A percentile compares a stretch with the other conserved stretches of the same genome.
Conservation (phyloP, 2,797 vertebrate species). For the Siniperca obscura region DNA sequence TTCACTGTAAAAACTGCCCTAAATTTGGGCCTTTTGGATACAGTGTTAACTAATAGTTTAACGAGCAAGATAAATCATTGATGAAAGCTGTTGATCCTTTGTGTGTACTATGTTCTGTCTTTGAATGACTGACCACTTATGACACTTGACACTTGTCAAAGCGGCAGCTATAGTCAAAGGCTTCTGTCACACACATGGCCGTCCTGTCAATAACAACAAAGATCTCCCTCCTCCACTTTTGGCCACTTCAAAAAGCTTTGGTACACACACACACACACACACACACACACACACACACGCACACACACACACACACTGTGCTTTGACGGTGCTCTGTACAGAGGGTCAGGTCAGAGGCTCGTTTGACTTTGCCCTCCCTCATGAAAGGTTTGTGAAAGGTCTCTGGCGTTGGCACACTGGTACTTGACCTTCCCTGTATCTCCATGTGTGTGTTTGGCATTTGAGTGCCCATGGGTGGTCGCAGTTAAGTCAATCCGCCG, state of each 20-base stretch:
- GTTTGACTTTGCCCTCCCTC: constrained; percentile 32
- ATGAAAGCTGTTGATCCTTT: background rate
- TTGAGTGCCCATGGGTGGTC: constrained; percentile 38
- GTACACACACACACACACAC: constrained; percentile 4
- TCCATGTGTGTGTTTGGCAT: constrained; percentile 38
- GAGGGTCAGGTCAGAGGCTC: constrained; percentile 46
- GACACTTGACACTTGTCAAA: constrained; percentile 23
- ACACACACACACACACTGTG: constrained; percentile 13
- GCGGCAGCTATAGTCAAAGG: constrained; percentile 37
- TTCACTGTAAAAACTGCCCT: background rate
- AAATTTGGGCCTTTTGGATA: background rate
- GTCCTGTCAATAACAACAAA: constrained; percentile 68
- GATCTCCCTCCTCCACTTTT: background rate
- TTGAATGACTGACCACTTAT: constrained; percentile 47
- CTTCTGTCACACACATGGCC: constrained; percentile 48
- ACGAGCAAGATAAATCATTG: background rate
- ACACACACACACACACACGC: constrained; percentile 14
- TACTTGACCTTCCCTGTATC: constrained; percentile 59
- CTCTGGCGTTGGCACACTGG: constrained; percentile 13
- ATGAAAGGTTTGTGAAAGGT: constrained; percentile 71
- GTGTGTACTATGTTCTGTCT: constrained; percentile 7
- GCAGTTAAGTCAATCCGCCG: background rate
- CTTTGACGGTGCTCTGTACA: constrained; percentile 57
- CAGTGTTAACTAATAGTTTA: background rate
- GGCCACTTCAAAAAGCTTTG: constrained; percentile 41